phyloP scores from a whole-genome alignment of 1,140 invertebrate genomes.

The Pachyrhynchus sulphureomaculatus region DNA sequence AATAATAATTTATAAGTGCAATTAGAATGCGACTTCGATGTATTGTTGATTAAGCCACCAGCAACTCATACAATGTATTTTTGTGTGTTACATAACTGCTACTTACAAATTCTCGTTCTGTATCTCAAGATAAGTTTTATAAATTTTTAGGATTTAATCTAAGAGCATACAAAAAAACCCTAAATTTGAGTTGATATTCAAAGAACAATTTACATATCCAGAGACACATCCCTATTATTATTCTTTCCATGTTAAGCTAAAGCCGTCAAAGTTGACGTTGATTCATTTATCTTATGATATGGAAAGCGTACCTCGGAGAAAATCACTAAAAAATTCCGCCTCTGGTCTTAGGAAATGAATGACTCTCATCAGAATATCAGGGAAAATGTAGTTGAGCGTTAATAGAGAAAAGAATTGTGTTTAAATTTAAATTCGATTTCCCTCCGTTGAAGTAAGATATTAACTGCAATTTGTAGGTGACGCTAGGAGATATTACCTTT shows the following conservation, averaged over 20 bases:
- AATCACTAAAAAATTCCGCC: constrained; percentile 2
- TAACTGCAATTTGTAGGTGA: background rate
- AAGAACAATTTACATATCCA: constrained; percentile 6
- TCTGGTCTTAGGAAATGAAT: constrained; percentile 4
- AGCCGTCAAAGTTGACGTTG: constrained; percentile 13
- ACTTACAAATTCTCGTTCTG: no score
- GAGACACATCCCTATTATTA: constrained; percentile 8
- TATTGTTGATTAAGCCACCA: no score
- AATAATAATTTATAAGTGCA: no score
- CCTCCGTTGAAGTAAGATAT: background rate
- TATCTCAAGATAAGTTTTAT: no score
- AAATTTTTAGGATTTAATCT: no score
- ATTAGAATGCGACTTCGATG: no score
- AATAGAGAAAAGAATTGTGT: constrained; percentile 1
- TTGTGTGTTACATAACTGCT: no score
- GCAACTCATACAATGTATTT: no score
- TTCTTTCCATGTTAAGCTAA: constrained; percentile 6
- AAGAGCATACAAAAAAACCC: no score
- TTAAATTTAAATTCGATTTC: constrained; percentile 1
- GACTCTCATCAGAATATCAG: constrained; percentile 3
- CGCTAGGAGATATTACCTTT: no score
- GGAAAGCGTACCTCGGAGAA: constrained; percentile 4
- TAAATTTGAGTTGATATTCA: background rate
- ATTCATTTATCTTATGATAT: constrained; percentile 18
- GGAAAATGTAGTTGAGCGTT: constrained; percentile 4